phyloP scores from a whole-genome alignment of 2,797 vertebrate species.

The Salarias fasciatus region DNA sequence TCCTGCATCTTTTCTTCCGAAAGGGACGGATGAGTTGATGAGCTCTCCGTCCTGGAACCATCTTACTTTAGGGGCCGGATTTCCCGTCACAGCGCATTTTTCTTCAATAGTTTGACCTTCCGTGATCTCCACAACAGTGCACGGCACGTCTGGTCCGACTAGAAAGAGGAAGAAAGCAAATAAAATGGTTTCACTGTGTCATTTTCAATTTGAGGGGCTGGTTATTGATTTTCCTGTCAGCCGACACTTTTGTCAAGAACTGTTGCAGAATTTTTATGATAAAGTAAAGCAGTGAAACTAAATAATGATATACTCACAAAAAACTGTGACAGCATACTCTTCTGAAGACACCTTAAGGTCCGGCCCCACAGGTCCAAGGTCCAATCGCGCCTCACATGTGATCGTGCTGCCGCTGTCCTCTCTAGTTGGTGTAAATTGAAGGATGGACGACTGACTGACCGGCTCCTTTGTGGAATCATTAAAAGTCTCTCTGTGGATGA shows the following conservation, averaged over 20 bases:
- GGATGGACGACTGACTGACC: neutral
- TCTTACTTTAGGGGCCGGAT: neutral
- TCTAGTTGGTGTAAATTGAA: conserved; percentile 40
- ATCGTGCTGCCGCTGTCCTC: conserved; percentile 48
- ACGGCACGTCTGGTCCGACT: conserved; percentile 66
- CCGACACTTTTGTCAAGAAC: too few species aligned
- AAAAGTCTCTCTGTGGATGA: accelerated
- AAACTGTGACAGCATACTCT: conserved; percentile 18
- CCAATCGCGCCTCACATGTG: conserved; percentile 71
- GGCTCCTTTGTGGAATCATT: accelerated
- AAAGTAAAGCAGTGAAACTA: neutral
- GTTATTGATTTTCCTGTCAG: too few species aligned
- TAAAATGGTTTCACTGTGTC: too few species aligned
- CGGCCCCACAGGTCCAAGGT: conserved; percentile 66
- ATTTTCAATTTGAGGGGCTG: too few species aligned
- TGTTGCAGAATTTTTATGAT: too few species aligned
- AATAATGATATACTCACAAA: conserved; percentile 63
- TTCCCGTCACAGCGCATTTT: conserved; percentile 55
- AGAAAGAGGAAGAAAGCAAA: neutral
- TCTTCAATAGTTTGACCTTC: conserved; percentile 55
- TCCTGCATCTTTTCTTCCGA: conserved; percentile 47
- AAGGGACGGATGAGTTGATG: neutral
- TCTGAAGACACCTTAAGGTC: conserved; percentile 31
- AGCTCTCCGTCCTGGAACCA: conserved; percentile 42
- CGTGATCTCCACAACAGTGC: neutral